Conservation (phyloP, 2,888 invertebrate genomes). For the Xiphydria camelus region DNA sequence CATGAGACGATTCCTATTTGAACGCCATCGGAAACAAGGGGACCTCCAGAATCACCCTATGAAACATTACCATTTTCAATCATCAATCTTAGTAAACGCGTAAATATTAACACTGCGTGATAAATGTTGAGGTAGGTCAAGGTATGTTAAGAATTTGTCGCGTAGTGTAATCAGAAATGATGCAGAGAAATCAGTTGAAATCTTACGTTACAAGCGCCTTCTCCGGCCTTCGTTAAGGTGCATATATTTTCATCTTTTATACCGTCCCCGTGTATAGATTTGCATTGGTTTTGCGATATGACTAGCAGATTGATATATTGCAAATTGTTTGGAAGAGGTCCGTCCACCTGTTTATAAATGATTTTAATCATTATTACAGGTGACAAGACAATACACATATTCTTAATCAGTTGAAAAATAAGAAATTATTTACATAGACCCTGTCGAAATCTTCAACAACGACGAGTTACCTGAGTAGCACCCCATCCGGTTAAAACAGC, state of each 20-base stretch:
- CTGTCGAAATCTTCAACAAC: too few relatives aligned
- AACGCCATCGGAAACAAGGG: too few relatives aligned
- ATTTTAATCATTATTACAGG: too few relatives aligned
- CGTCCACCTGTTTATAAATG: too few relatives aligned
- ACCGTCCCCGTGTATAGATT: slow-evolving; percentile 5
- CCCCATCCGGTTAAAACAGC: slow-evolving; percentile 44
- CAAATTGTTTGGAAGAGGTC: slow-evolving; percentile 19
- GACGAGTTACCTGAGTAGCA: background rate
- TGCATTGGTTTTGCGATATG: slow-evolving; percentile 26
- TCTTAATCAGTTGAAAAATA: slow-evolving; percentile 7
- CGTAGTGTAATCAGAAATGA: background rate
- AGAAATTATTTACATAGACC: slow-evolving; percentile 1
- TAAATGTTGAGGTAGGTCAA: too few relatives aligned
- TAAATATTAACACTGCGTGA: too few relatives aligned
- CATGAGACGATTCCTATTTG: too few relatives aligned
- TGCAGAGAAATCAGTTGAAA: background rate
- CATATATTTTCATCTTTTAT: slow-evolving; percentile 38
- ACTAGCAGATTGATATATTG: slow-evolving; percentile 33
- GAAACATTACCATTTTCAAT: too few relatives aligned
- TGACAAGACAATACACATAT: too few relatives aligned
- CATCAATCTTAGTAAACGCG: too few relatives aligned
- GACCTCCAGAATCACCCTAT: too few relatives aligned
- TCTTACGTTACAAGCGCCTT: slow-evolving; percentile 50
- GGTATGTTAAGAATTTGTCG: too few relatives aligned
- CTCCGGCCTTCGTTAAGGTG: slow-evolving; percentile 41